Percentiles rank a stretch among this genome's conserved stretches.
Conservation (phyloP, 2,888 invertebrate genomes). For the Drosophila setosimentum region DNA sequence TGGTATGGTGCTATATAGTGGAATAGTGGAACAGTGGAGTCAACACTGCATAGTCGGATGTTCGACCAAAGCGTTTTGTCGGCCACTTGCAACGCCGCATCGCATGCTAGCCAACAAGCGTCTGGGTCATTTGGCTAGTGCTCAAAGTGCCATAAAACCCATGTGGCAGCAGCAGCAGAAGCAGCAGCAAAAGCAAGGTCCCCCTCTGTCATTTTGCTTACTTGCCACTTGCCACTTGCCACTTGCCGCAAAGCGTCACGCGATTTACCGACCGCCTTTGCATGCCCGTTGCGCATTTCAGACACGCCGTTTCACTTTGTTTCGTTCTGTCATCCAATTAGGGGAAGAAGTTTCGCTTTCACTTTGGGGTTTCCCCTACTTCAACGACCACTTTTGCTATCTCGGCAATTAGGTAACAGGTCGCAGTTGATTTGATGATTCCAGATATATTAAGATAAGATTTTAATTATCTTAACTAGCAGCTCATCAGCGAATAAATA, state of each 20-base stretch:
- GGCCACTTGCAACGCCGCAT: slow-evolving; percentile 43
- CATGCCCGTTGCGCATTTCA: slow-evolving; percentile 47
- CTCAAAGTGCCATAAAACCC: slow-evolving; percentile 55
- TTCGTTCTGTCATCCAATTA: slow-evolving; percentile 57
- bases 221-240: slow-evolving; percentile 15
- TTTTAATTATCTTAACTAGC: slow-evolving; percentile 8
- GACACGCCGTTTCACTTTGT: slow-evolving; percentile 37
- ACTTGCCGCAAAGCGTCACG: slow-evolving; percentile 51
- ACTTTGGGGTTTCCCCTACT: slow-evolving; percentile 7
- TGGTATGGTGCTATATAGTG: not conserved
- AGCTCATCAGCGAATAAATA: not conserved
- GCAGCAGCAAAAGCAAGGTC: not conserved
- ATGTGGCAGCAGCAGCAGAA: slow-evolving; percentile 13
- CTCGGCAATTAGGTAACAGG: slow-evolving; percentile 47
- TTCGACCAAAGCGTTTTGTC: slow-evolving; percentile 66
- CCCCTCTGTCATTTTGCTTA: slow-evolving; percentile 1
- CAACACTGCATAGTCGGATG: slow-evolving; percentile 7
- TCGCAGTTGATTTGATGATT: slow-evolving; percentile 27
- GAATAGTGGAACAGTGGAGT: slow-evolving; percentile 5
- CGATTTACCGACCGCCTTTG: slow-evolving; percentile 50
- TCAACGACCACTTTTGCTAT: slow-evolving; percentile 1
- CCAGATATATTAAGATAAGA: slow-evolving; percentile 30
- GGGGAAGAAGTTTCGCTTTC: slow-evolving; percentile 49
- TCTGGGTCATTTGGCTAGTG: slow-evolving; percentile 68
- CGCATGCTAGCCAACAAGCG: slow-evolving; percentile 60